Evolutionary conservation across 2,113 vertebrate species (phyloP).

Genomic region (Phalacrocorax aristotelis): DNA sequence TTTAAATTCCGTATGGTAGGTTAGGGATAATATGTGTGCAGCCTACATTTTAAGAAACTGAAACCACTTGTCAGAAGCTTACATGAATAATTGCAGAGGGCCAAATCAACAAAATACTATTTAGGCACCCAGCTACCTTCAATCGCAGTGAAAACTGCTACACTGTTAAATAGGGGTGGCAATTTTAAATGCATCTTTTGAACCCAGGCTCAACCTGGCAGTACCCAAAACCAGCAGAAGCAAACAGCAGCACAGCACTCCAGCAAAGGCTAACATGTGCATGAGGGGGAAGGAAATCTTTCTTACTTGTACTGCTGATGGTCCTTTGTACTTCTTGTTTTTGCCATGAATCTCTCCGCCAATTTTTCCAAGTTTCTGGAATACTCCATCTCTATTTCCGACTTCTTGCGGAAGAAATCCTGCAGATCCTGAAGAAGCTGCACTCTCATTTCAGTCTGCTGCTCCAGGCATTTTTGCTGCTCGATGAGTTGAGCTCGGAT

Average conservation of each 20-base stretch:
- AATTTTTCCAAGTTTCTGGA: slow-evolving; percentile 96
- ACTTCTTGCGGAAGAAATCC: slow-evolving; percentile 98
- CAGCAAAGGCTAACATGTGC: not conserved
- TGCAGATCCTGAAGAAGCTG: slow-evolving; percentile 98
- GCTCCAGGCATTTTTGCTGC: slow-evolving; percentile 97
- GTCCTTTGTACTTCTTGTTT: slow-evolving; percentile 98
- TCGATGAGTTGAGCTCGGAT: slow-evolving; percentile 95
- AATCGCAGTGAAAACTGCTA: not conserved
- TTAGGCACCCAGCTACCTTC: not conserved
- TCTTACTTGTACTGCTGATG: slow-evolving; percentile 98
- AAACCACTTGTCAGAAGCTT: not conserved
- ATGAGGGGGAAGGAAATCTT: not conserved
- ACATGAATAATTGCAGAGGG: not conserved
- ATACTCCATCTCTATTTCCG: slow-evolving; percentile 97
- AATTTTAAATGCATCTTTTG: not conserved
- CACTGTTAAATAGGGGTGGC: accelerated
- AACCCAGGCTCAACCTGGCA: not conserved
- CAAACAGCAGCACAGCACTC: not conserved
- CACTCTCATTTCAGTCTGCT: slow-evolving; percentile 96
- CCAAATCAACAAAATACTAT: not conserved
- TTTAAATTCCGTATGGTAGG: not conserved
- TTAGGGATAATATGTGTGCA: not conserved
- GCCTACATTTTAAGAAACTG: not conserved
- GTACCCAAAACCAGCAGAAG: not conserved
- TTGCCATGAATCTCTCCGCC: slow-evolving; percentile 98